Conservation (phyloP, 1,140 invertebrate species). For the Cotesia chilonis region DNA sequence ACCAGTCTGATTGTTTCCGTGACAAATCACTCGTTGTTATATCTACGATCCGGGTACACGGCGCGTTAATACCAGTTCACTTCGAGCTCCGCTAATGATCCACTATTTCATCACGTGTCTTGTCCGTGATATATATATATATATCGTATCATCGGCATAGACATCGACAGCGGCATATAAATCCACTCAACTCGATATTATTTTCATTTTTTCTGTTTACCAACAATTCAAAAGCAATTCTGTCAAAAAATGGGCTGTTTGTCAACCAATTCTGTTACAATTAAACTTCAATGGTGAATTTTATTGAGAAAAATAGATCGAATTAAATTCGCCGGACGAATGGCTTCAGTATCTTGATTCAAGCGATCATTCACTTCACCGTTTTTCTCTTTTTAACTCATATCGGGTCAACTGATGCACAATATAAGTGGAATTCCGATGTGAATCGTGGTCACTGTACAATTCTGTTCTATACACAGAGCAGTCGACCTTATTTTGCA, state of each 20-base stretch:
- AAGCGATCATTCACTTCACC: neutral
- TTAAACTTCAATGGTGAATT: neutral
- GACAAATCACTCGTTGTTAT: constrained; percentile 36
- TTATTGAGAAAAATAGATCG: neutral
- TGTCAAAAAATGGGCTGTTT: too few species aligned
- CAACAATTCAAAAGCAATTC: too few species aligned
- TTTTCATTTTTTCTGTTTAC: too few species aligned
- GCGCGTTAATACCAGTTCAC: too few species aligned
- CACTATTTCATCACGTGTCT: too few species aligned
- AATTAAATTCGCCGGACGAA: neutral
- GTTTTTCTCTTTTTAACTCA: neutral
- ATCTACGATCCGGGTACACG: constrained; percentile 17
- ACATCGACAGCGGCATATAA: too few species aligned
- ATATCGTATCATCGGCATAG: neutral
- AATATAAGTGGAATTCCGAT: constrained; percentile 22
- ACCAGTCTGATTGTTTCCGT: constrained; percentile 25
- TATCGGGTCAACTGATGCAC: neutral
- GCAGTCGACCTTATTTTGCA: constrained; percentile 18
- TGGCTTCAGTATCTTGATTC: neutral
- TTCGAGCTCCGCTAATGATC: too few species aligned
- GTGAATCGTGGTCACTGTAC: constrained; percentile 9
- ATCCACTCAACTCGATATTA: too few species aligned
- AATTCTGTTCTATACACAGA: neutral
- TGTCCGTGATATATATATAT: too few species aligned
- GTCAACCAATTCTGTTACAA: neutral